These are phyloP conservation scores for Lagenorhynchus albirostris DNA, from an alignment of 2,113 vertebrate genomes.

Conservation along the genomic window DNA sequence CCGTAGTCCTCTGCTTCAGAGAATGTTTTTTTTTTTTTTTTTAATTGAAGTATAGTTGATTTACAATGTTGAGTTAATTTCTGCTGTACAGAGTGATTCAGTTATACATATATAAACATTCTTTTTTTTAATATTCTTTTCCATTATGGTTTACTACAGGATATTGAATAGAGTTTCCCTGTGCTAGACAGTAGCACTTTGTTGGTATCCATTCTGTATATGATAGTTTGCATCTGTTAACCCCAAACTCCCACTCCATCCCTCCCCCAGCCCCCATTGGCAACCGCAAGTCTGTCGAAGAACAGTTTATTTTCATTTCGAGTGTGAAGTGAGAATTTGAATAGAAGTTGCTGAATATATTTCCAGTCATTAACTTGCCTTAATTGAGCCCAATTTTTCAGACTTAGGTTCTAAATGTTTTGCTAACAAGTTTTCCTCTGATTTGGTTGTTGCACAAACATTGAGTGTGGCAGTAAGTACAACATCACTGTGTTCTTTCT, in stretches of 20 bases:
- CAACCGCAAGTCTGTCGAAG: background rate
- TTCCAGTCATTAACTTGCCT: background rate
- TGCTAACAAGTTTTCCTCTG: background rate
- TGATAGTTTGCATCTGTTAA: background rate
- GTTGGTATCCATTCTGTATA: background rate
- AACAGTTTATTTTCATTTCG: background rate
- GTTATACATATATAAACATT: background rate
- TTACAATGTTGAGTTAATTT: background rate
- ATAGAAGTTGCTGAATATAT: background rate
- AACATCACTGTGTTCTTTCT: background rate
- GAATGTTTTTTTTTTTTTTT: fast-evolving
- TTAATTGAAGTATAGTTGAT: background rate
- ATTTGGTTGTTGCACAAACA: background rate
- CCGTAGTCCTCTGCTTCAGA: background rate
- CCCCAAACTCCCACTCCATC: background rate
- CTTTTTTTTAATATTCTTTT: background rate
- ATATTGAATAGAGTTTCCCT: background rate
- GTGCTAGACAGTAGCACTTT: background rate
- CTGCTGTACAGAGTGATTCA: background rate
- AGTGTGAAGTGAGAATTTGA: background rate
- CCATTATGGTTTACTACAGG: background rate
- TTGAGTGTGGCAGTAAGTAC: no score
- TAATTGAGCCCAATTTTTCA: background rate
- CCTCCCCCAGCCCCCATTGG: background rate
- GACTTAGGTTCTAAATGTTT: background rate